These are phyloP conservation scores for Rhombomys opimus DNA, from an alignment of 2,113 vertebrate species.

Conservation along the genomic window DNA sequence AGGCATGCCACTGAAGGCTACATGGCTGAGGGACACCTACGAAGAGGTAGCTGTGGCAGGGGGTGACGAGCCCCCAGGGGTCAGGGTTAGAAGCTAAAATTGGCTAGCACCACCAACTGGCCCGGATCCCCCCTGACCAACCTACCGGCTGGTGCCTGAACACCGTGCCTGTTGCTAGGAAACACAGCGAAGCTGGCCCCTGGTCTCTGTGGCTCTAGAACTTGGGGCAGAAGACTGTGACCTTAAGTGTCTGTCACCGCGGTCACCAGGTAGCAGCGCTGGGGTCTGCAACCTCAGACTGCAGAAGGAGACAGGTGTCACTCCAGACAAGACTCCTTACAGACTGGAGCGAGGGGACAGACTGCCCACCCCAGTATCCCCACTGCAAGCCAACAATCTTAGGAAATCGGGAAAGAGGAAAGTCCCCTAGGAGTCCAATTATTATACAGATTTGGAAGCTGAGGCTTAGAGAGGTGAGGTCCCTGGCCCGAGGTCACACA, in stretches of 20 bases:
- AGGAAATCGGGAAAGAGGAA: neutral
- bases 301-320: neutral
- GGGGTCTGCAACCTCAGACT: neutral
- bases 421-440: neutral
- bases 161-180: conserved; percentile 57
- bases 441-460: neutral
- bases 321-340: neutral
- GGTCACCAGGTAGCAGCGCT: neutral
- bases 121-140: neutral
- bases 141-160: conserved; percentile 47
- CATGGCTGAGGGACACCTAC: neutral
- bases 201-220: neutral
- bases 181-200: conserved; percentile 15
- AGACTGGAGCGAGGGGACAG: neutral
- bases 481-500: conserved; percentile 30
- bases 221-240: neutral
- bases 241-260: neutral
- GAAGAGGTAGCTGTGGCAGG: neutral
- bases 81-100: conserved; percentile 58
- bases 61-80: conserved; percentile 35
- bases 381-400: neutral
- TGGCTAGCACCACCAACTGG: conserved; percentile 65
- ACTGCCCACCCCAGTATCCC: neutral
- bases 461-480: conserved; percentile 48
- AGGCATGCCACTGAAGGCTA: neutral